Percentiles rank a stretch among this genome's conserved stretches.
phyloP scores from a whole-genome alignment of 2,888 invertebrate genomes.

The Himalopsyche anomala region DNA sequence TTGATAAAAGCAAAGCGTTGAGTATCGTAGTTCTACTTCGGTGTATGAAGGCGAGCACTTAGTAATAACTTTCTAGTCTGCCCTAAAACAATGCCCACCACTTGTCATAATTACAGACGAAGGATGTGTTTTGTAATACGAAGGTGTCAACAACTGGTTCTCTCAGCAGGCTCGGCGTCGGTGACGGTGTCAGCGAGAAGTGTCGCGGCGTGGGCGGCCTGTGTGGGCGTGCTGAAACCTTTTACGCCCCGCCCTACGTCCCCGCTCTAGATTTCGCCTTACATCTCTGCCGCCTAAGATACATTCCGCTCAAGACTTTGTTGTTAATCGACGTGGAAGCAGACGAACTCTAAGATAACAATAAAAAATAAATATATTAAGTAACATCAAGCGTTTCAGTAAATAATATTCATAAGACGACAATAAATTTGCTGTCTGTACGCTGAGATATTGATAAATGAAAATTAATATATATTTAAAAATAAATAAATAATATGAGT shows the following conservation, averaged over 20 bases:
- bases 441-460: too few species aligned
- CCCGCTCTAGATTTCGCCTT: slow-evolving; percentile 45
- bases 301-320: slow-evolving; percentile 52
- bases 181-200: slow-evolving; percentile 39
- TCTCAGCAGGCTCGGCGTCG: slow-evolving; percentile 32
- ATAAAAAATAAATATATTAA: too few species aligned
- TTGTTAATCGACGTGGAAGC: not conserved
- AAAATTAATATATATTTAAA: too few species aligned
- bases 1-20: not conserved
- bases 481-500: too few species aligned
- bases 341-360: not conserved
- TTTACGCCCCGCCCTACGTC: slow-evolving; percentile 62
- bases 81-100: slow-evolving; percentile 41
- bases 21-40: not conserved
- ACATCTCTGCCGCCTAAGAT: slow-evolving; percentile 45
- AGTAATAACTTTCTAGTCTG: slow-evolving; percentile 42
- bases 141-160: slow-evolving; percentile 48
- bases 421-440: too few species aligned
- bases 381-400: too few species aligned
- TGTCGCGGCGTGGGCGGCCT: slow-evolving; percentile 56
- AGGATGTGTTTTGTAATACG: slow-evolving; percentile 40
- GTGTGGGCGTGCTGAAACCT: slow-evolving; percentile 57
- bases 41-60: slow-evolving; percentile 37
- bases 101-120: slow-evolving; percentile 46
- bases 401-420: too few species aligned